Conservation (phyloP, 2,888 invertebrate species). For the Dasypogon diadema region DNA sequence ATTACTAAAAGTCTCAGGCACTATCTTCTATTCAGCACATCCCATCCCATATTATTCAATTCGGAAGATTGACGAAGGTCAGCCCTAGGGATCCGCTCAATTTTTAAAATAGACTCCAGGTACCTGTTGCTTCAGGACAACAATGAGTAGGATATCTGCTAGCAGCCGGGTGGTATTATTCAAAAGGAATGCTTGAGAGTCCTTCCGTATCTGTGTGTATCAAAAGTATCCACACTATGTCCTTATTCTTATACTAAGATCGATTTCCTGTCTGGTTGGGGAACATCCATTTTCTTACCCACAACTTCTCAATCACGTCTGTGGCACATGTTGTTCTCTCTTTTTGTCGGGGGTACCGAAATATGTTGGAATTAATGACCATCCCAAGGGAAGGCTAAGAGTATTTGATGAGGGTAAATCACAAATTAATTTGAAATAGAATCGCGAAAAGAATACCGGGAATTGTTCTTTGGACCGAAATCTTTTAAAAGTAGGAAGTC, state of each 20-base stretch:
- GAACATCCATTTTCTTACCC: slow-evolving; percentile 2
- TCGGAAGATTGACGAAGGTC: background rate
- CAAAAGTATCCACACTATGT: background rate
- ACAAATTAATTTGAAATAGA: background rate
- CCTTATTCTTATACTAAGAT: background rate
- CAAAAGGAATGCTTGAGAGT: background rate
- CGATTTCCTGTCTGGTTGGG: background rate
- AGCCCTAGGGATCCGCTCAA: background rate
- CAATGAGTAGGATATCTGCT: background rate
- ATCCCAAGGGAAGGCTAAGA: background rate
- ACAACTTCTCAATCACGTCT: background rate
- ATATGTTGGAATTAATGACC: slow-evolving; percentile 2
- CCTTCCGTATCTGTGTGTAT: background rate
- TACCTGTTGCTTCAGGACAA: background rate
- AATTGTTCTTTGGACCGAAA: background rate
- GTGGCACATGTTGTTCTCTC: background rate
- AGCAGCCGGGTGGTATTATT: background rate
- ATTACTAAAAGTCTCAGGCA: too few relatives aligned
- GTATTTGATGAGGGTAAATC: slow-evolving; percentile 10
- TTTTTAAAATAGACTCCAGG: background rate
- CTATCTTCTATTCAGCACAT: too few relatives aligned
- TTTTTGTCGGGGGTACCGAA: background rate
- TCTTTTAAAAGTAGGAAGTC: background rate
- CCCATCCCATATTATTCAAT: too few relatives aligned
- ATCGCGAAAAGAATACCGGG: background rate